These are phyloP conservation scores for Probaryconus sp. DNA, from an alignment of 1,140 invertebrate genomes.

Conservation along the genomic window DNA sequence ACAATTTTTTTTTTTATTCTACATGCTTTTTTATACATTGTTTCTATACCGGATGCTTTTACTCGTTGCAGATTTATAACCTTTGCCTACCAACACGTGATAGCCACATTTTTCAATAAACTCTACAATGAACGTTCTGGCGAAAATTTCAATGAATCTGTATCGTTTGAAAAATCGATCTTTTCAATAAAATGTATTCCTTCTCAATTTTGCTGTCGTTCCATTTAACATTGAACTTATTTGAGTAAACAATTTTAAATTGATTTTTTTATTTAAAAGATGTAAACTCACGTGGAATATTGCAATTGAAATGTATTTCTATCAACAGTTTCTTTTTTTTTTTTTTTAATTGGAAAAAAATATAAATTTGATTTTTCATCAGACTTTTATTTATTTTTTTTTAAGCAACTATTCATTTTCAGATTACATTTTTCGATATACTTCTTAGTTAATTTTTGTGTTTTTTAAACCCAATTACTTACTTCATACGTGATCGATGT, in stretches of 20 bases:
- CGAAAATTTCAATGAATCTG: constrained; percentile 20
- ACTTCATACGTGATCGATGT: too few species aligned
- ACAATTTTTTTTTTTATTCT: constrained; percentile 1
- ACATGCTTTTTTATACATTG: constrained; percentile 11
- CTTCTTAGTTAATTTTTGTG: too few species aligned
- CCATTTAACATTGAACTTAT: constrained; percentile 8
- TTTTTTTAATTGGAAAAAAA: too few species aligned
- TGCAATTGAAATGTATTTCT: too few species aligned
- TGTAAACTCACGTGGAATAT: too few species aligned
- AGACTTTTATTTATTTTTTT: too few species aligned
- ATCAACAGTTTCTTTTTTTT: too few species aligned
- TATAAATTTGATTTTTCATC: too few species aligned
- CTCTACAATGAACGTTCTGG: constrained; percentile 2
- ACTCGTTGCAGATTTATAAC: constrained; percentile 18
- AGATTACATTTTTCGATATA: too few species aligned
- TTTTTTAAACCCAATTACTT: too few species aligned
- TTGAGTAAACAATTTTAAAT: background rate
- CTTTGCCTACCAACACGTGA: constrained; percentile 13
- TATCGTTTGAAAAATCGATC: constrained; percentile 2
- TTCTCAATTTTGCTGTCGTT: background rate
- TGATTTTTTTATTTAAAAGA: background rate
- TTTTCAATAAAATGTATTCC: constrained; percentile 11
- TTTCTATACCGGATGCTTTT: constrained; percentile 5
- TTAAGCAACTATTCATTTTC: too few species aligned
- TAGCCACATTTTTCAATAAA: constrained; percentile 32